phyloP scores from a whole-genome alignment of 2,113 vertebrate genomes.

The Pongo abelii region DNA sequence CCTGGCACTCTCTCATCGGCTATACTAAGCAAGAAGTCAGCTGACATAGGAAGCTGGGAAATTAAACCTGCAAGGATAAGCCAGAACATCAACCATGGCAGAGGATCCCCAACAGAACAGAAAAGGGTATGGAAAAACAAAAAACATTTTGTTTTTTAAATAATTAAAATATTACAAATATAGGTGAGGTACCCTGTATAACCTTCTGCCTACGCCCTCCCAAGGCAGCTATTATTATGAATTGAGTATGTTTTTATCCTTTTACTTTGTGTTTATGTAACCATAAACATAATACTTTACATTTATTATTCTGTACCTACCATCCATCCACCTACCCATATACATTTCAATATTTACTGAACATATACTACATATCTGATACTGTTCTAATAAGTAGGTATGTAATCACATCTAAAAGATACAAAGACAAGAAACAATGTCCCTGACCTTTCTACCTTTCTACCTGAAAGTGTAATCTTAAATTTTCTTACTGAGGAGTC shows the following conservation, averaged over 20 bases:
- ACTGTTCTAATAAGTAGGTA: background rate
- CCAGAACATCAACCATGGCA: background rate
- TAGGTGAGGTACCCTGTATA: background rate
- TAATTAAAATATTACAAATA: constrained; percentile 14
- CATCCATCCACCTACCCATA: background rate
- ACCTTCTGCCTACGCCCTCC: background rate
- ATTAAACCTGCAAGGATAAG: background rate
- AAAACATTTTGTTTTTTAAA: constrained; percentile 8
- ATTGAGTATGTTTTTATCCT: background rate
- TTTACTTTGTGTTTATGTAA: background rate
- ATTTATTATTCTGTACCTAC: constrained; percentile 2
- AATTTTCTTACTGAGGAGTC: background rate
- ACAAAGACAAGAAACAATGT: background rate
- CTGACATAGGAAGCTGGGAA: background rate
- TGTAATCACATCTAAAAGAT: background rate
- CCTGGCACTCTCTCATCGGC: background rate
- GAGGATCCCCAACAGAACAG: background rate
- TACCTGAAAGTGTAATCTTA: background rate
- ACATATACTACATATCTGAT: background rate
- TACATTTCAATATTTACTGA: background rate
- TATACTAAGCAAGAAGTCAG: background rate
- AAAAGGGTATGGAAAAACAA: background rate
- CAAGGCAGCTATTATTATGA: background rate
- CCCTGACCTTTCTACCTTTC: background rate
- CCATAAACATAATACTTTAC: constrained; percentile 16